Conservation (phyloP, 1,140 invertebrate species). For the Harlomillsia oculata region DNA sequence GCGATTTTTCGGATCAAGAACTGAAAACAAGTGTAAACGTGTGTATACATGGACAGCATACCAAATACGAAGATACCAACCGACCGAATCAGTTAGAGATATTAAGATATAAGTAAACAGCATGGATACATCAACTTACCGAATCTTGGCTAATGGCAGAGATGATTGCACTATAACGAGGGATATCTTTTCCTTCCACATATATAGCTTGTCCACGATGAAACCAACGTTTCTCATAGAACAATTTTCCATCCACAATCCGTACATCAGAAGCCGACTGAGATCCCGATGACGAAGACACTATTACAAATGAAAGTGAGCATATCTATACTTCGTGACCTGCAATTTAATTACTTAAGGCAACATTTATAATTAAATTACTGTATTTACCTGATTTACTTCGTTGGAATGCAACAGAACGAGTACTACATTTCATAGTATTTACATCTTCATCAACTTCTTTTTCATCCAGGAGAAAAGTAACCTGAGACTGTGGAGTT, state of each 20-base stretch:
- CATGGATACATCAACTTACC: constrained; percentile 48
- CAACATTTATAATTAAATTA: background rate
- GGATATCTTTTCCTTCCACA: constrained; percentile 74
- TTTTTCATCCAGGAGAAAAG: constrained; percentile 75
- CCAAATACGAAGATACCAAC: background rate
- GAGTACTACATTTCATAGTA: too few relatives aligned
- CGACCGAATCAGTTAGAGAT: background rate
- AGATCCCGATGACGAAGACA: background rate
- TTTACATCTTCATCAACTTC: constrained; percentile 75
- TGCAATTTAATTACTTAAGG: background rate
- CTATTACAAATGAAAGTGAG: background rate
- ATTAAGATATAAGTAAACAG: background rate
- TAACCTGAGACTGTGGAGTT: constrained; percentile 69
- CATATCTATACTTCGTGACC: background rate
- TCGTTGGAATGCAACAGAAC: too few relatives aligned
- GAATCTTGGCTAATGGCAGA: constrained; percentile 78
- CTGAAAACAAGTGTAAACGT: constrained; percentile 42
- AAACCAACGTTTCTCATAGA: constrained; percentile 88
- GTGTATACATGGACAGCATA: background rate
- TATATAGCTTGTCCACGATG: constrained; percentile 85
- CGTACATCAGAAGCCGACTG: constrained; percentile 52
- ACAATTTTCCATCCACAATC: constrained; percentile 87
- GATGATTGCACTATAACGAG: constrained; percentile 70
- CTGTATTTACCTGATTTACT: background rate
- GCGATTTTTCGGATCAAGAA: constrained; percentile 80